phyloP scores from a whole-genome alignment of 2,113 vertebrate genomes.

The Hypanus sabinus region DNA sequence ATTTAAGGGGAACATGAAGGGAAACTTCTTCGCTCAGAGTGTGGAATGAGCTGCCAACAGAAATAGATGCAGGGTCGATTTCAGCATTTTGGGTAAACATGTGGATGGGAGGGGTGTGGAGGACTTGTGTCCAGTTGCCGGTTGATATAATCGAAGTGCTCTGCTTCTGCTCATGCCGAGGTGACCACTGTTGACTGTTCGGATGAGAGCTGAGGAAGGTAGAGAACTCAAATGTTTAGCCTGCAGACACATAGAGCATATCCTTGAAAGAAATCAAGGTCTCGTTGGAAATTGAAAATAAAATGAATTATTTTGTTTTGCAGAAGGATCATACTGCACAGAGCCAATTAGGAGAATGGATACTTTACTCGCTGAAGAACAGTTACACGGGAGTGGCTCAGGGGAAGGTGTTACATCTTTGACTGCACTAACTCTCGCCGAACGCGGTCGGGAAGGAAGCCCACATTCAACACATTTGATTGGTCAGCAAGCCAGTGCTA shows the following conservation, averaged over 20 bases:
- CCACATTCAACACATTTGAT: not conserved
- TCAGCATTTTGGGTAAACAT: too few relatives aligned
- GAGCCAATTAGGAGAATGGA: not conserved
- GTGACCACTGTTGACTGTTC: too few relatives aligned
- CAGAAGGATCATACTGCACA: not conserved
- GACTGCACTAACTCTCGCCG: not conserved
- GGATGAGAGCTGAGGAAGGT: not conserved
- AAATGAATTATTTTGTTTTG: constrained; percentile 5
- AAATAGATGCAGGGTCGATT: too few relatives aligned
- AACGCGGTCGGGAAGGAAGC: not conserved
- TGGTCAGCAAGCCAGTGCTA: not conserved
- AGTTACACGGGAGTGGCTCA: not conserved
- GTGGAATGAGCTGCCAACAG: too few relatives aligned
- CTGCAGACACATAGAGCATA: not conserved
- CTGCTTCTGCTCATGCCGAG: not conserved
- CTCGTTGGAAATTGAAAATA: not conserved
- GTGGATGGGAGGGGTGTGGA: too few relatives aligned
- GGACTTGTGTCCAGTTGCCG: too few relatives aligned
- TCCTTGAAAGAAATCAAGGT: not conserved
- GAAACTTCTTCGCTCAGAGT: too few relatives aligned
- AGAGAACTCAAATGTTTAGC: not conserved
- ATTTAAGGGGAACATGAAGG: too few relatives aligned
- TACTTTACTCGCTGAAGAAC: not conserved
- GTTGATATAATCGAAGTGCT: not conserved
- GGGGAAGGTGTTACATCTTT: not conserved